These are phyloP conservation scores for Sebastes miniatus DNA, from an alignment of 2,797 vertebrate species.

Conservation along the genomic window DNA sequence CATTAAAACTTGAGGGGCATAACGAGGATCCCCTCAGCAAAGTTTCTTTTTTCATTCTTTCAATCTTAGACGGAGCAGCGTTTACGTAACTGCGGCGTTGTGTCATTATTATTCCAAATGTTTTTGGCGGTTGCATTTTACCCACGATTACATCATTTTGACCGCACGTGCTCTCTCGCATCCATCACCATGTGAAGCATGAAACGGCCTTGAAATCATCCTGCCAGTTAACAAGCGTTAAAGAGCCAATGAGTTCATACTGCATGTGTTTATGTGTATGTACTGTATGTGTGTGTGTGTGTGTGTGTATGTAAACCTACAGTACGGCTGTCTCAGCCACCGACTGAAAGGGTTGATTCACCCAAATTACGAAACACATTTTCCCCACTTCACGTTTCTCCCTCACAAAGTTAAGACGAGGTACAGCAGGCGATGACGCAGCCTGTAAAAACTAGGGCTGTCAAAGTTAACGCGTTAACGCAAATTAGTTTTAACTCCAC, in stretches of 20 bases:
- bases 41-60: constrained; percentile 19
- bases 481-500: no score
- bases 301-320: background rate
- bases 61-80: background rate
- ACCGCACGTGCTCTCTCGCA: constrained; percentile 30
- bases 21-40: background rate
- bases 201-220: constrained; percentile 41
- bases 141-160: constrained; percentile 46
- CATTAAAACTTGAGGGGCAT: background rate
- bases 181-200: constrained; percentile 25
- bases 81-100: constrained; percentile 40
- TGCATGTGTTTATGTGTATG: background rate
- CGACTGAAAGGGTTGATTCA: background rate
- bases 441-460: no score
- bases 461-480: no score
- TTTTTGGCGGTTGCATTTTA: constrained; percentile 37
- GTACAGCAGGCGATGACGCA: no score
- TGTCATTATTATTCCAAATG: constrained; percentile 36
- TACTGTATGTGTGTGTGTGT: background rate
- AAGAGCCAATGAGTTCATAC: constrained; percentile 7
- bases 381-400: background rate
- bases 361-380: background rate
- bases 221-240: constrained; percentile 12
- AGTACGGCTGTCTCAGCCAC: background rate
- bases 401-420: background rate